Percentiles rank a stretch among this genome's conserved stretches.
phyloP scores from a whole-genome alignment of 2,113 vertebrate genomes.

The Grus americana region DNA sequence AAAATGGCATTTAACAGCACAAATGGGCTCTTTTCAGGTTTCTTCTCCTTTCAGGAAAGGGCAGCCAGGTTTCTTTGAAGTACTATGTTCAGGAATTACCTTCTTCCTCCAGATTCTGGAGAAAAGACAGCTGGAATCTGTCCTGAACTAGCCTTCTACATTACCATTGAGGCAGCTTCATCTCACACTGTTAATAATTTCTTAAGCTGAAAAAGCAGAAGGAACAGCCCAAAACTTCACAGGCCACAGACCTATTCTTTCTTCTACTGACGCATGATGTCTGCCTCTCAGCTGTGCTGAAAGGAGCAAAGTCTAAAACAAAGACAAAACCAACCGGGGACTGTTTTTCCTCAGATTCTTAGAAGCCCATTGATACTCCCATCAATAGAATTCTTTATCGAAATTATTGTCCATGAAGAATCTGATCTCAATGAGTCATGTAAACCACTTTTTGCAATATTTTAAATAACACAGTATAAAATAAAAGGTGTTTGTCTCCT shows the following conservation, averaged over 20 bases:
- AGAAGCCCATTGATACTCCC: background rate
- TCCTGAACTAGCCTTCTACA: background rate
- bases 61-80: background rate
- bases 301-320: background rate
- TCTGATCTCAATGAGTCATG: background rate
- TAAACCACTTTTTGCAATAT: background rate
- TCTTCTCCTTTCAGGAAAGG: background rate
- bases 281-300: background rate
- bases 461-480: background rate
- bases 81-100: background rate
- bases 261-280: accelerated
- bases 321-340: background rate
- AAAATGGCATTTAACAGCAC: background rate
- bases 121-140: background rate
- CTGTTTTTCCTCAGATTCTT: background rate
- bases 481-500: background rate
- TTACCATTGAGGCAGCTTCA: background rate
- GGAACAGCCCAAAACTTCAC: background rate
- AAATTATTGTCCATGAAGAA: background rate
- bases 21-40: background rate
- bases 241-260: background rate
- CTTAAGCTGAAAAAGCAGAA: background rate
- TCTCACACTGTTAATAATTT: background rate
- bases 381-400: background rate
- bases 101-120: background rate